Evolutionary conservation across 1,140 invertebrate genomes (phyloP).

Genomic region (Acarapis woodi): DNA sequence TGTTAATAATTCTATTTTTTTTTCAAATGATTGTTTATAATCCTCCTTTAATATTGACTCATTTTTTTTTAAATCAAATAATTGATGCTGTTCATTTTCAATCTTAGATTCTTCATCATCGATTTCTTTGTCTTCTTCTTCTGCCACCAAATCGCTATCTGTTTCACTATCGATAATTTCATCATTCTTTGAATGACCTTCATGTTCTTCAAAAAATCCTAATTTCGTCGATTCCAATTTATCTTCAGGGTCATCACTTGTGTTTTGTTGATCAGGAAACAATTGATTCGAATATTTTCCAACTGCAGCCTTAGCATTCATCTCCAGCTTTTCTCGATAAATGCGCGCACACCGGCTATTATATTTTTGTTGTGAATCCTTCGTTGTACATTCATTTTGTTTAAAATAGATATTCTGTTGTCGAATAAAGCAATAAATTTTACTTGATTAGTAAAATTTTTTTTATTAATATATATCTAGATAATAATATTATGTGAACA

Average conservation of each 20-base stretch:
- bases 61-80: too few species aligned
- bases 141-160: not conserved
- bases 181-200: too few species aligned
- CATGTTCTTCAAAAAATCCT: not conserved
- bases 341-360: constrained; percentile 74
- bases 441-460: not conserved
- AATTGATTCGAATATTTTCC: constrained; percentile 65
- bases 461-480: not conserved
- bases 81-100: too few species aligned
- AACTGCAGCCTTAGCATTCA: constrained; percentile 53
- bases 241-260: too few species aligned
- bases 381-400: constrained; percentile 64
- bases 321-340: constrained; percentile 56
- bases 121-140: not conserved
- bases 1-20: too few species aligned
- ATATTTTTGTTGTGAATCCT: constrained; percentile 89
- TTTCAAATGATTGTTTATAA: too few species aligned
- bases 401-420: constrained; percentile 83
- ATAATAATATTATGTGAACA: not conserved
- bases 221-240: not conserved
- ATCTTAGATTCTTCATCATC: constrained; percentile 6
- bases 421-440: constrained; percentile 26
- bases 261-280: not conserved
- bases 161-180: not conserved
- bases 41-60: too few species aligned